These are phyloP conservation scores for Perca flavescens DNA, from an alignment of 2,113 vertebrate species.

Conservation along the genomic window DNA sequence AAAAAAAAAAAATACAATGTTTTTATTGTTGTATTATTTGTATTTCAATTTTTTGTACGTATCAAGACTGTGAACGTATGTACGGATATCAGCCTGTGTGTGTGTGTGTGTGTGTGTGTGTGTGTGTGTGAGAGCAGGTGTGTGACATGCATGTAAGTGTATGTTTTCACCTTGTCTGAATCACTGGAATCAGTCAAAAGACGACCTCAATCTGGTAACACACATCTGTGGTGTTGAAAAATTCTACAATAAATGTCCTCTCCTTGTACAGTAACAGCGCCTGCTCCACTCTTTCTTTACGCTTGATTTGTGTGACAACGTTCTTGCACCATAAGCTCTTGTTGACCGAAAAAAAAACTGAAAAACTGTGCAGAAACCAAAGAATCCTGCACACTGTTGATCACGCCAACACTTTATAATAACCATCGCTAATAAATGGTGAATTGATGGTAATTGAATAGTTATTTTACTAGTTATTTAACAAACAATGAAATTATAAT, in stretches of 20 bases:
- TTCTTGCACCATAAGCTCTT: too few relatives aligned
- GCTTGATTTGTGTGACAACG: too few relatives aligned
- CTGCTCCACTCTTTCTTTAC: background rate
- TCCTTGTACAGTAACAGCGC: conserved; percentile 72
- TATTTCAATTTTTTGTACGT: conserved; percentile 81
- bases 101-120: conserved; percentile 32
- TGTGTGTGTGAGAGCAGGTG: conserved; percentile 55
- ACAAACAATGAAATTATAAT: too few relatives aligned
- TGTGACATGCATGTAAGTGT: conserved; percentile 70
- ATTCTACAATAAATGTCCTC: conserved; percentile 78
- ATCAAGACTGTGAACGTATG: conserved; percentile 78
- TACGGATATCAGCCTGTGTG: conserved; percentile 52
- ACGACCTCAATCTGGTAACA: conserved; percentile 59
- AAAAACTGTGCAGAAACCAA: too few relatives aligned
- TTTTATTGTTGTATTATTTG: conserved; percentile 81
- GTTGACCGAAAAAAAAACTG: too few relatives aligned
- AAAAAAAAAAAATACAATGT: conserved; percentile 74
- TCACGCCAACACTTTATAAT: too few relatives aligned
- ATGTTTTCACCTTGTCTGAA: conserved; percentile 74
- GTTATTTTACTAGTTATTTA: too few relatives aligned
- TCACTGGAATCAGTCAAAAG: conserved; percentile 72
- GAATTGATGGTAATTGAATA: too few relatives aligned
- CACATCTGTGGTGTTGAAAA: conserved; percentile 78
- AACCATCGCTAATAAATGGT: too few relatives aligned
- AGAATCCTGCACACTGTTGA: too few relatives aligned